A percentile compares a stretch with the other conserved stretches of the same genome.
Conservation (phyloP, 2,113 vertebrate genomes). For the Microcebus tavaratra region DNA sequence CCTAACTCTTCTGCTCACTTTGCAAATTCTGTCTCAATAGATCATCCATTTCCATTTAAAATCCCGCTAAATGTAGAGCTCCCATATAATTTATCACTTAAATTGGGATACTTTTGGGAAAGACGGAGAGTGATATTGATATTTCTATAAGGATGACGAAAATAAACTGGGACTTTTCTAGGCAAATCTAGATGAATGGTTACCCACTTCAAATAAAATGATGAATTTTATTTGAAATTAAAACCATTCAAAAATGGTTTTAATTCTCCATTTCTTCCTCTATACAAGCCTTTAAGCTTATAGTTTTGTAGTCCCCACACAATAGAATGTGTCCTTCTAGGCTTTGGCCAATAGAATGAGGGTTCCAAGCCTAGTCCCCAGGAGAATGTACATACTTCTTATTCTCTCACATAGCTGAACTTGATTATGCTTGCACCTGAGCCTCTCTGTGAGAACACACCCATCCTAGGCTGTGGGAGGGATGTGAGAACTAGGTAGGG, state of each 20-base stretch:
- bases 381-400: neutral
- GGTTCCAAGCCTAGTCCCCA: neutral
- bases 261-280: neutral
- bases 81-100: neutral
- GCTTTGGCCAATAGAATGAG: neutral
- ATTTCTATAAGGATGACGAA: neutral
- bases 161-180: neutral
- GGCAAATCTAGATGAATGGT: neutral
- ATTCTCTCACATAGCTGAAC: neutral
- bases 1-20: neutral
- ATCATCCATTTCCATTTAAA: neutral
- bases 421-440: neutral
- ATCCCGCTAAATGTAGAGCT: neutral
- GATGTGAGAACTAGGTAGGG: neutral
- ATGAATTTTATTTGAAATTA: neutral
- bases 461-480: too few relatives aligned
- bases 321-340: neutral
- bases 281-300: neutral
- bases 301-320: neutral
- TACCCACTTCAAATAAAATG: neutral
- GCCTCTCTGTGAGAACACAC: neutral
- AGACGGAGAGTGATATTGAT: neutral
- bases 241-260: neutral
- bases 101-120: neutral
- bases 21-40: neutral